Conservation (phyloP, 2,113 vertebrate species). For the Morone chrysops region DNA sequence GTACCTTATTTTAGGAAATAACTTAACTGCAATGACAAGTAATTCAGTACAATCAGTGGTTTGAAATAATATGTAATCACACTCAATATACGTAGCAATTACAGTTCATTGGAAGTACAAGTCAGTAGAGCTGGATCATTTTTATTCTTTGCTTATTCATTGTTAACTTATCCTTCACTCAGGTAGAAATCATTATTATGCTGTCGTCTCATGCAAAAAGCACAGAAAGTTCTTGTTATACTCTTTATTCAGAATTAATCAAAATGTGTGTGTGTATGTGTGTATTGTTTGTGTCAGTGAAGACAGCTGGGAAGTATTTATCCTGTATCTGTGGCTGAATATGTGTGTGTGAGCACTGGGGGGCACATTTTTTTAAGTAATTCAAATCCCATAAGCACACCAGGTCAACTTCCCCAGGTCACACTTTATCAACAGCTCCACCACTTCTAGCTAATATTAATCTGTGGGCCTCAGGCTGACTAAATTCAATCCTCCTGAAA, state of each 20-base stretch:
- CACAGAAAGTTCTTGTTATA: neutral
- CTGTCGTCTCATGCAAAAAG: neutral
- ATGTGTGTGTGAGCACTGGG: neutral
- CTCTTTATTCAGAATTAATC: neutral
- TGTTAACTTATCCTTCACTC: neutral
- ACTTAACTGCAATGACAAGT: neutral
- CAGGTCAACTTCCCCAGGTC: constrained; percentile 39
- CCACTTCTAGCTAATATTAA: constrained; percentile 50
- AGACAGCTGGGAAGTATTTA: constrained; percentile 11
- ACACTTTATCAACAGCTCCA: constrained; percentile 49
- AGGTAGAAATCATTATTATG: neutral
- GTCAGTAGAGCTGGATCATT: neutral
- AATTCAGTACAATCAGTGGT: neutral
- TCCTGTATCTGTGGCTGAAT: constrained; percentile 6
- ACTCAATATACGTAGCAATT: neutral
- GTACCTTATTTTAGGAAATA: neutral
- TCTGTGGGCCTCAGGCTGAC: constrained; percentile 34
- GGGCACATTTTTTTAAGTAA: constrained; percentile 37
- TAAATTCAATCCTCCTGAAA: constrained; percentile 36
- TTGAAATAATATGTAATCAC: constrained; percentile 15
- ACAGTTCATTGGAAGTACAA: neutral
- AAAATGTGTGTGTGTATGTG: neutral
- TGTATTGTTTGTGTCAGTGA: neutral
- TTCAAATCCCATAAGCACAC: constrained; percentile 62
- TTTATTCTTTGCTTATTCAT: neutral